Evolutionary conservation across 1,140 invertebrate genomes (phyloP).

Genomic region (Drosophila kohkoa): DNA sequence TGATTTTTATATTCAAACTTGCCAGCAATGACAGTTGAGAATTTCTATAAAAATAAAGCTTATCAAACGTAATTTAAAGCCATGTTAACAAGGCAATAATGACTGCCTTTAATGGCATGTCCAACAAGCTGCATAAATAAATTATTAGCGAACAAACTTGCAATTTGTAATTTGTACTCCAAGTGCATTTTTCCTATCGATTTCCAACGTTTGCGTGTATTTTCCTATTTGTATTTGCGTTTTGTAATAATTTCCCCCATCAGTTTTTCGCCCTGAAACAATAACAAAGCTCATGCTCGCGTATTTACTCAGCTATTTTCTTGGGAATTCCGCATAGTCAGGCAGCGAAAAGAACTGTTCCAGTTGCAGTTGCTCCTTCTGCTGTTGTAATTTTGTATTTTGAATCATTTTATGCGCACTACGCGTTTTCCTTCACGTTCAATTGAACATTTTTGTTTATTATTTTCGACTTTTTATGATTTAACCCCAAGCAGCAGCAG

Average conservation of each 20-base stretch:
- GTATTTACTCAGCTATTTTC: constrained; percentile 70
- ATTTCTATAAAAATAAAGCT: neutral
- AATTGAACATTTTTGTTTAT: constrained; percentile 81
- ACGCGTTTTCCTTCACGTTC: constrained; percentile 82
- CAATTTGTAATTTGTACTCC: constrained; percentile 17
- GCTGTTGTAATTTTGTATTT: constrained; percentile 17
- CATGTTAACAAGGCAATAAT: constrained; percentile 23
- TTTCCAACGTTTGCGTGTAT: neutral
- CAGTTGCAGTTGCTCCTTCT: no score
- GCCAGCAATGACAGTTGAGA: neutral
- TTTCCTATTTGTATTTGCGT: constrained; percentile 34
- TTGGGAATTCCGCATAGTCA: constrained; percentile 57
- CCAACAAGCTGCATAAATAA: constrained; percentile 7
- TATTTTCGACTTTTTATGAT: constrained; percentile 81
- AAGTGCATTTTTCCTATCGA: constrained; percentile 9
- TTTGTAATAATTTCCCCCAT: constrained; percentile 41
- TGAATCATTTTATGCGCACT: constrained; percentile 72
- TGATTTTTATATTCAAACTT: neutral
- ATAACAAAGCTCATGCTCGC: constrained; percentile 25
- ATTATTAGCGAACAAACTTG: neutral
- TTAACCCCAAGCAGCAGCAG: constrained; percentile 63
- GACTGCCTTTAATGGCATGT: neutral
- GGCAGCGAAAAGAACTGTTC: constrained; percentile 20
- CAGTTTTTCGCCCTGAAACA: constrained; percentile 2
- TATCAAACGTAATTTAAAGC: neutral